Evolutionary conservation across 2,888 invertebrate species (phyloP).

Genomic region (Pyrrhosoma nymphula): DNA sequence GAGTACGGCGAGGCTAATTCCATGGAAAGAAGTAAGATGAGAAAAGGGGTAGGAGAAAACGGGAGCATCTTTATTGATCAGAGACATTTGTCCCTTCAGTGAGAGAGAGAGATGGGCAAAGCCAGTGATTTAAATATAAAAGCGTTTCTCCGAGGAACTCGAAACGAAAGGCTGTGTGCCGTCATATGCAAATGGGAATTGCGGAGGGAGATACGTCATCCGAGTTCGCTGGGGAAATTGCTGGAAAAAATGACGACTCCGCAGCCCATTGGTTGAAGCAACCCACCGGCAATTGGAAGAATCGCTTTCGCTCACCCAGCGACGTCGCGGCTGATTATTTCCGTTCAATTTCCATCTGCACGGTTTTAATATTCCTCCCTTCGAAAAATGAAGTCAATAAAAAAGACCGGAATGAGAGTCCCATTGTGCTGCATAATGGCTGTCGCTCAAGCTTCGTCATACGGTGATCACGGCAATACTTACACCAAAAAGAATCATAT

Average conservation of each 20-base stretch:
- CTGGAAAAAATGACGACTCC: constrained; percentile 20
- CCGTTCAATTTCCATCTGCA: constrained; percentile 27
- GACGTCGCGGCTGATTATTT: constrained; percentile 6
- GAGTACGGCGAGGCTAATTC: not conserved
- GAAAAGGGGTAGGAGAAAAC: not conserved
- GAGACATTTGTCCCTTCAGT: not conserved
- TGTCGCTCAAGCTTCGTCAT: not conserved
- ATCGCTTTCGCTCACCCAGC: constrained; percentile 22
- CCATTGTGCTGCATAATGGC: constrained; percentile 15
- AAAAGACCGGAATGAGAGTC: not conserved
- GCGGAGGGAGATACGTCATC: not conserved
- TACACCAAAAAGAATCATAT: not conserved
- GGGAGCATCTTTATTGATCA: not conserved
- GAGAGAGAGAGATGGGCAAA: constrained; percentile 6
- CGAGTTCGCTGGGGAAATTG: not conserved
- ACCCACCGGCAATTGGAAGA: constrained; percentile 27
- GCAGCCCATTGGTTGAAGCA: constrained; percentile 21
- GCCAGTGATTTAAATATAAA: constrained; percentile 30
- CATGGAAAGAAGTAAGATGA: not conserved
- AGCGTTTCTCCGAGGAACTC: not conserved
- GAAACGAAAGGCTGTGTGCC: not conserved
- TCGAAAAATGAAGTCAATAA: constrained; percentile 12
- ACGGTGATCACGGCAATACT: not conserved
- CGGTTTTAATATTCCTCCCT: constrained; percentile 20
- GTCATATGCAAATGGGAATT: constrained; percentile 35